Evolutionary conservation across 2,113 vertebrate genomes (phyloP), one percentile per base, ranked within the genome.

Genomic region (Hypomesus transpacificus): DNA sequence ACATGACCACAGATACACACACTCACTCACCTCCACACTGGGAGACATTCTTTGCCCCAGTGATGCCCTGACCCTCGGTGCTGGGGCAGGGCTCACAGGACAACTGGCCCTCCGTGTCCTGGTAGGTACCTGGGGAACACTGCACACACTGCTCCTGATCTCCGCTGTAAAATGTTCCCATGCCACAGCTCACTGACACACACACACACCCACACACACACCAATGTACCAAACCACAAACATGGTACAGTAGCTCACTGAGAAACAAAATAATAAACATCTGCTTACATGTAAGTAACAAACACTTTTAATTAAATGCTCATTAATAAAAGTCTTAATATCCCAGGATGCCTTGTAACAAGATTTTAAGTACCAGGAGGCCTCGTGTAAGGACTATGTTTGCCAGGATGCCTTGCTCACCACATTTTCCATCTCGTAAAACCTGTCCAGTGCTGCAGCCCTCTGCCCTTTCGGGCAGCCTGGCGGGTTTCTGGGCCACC

Each of bases 31-130:
- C 96, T 95, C 96, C 96, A 78, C 96, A 98, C 61, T 98, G 92
- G 0, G 96, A 96, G 13, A 98, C 88, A 0, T 97, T 98, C 73
- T 87, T 93, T 76, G 96, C 96, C 0, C 96, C 96, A 0, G 87
- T 70, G 0, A 91, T 80, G 58, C 95, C 94, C 52, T 93, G 93
- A 68, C 92, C 92, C 20, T 97, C 94, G 0, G 90, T 92, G 77
- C 93, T 93, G 65, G 96, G 96, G 84, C 96, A 98, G 0, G 95
- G 95, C 8, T 95, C 93, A 70, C 96, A 98, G 84, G 92, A 92
- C 65, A 98, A 92, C 54, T 98, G 96, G 1, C 96, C 94, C 53
- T 91, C 90, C 0, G 78, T 87, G 75, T 97, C 95, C 89, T 98
- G 96, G 89, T 94, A 98, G 0, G 95, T 95, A n/a, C 96, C 96